A percentile compares a stretch with the other conserved stretches of the same genome.
Evolutionary conservation across 2,797 vertebrate species (phyloP).

Genomic region (Spatula versicolor): DNA sequence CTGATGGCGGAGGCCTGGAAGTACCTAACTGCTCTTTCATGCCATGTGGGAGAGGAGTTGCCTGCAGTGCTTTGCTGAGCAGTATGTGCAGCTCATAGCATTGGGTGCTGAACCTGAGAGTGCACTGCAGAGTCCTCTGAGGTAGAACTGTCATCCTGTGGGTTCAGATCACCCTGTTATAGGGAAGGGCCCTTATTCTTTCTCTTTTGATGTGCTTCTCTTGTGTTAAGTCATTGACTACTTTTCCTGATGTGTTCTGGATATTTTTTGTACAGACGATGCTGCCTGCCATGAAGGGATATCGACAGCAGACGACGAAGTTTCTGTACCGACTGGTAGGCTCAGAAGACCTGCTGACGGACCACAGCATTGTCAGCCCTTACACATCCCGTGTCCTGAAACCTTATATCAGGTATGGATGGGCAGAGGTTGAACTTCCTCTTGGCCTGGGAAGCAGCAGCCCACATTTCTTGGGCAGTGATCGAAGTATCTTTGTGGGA

Average conservation of each 20-base stretch:
- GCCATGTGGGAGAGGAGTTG: not conserved
- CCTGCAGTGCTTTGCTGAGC: not conserved
- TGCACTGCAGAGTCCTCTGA: not conserved
- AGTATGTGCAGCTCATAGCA: not conserved
- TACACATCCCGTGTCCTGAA: conserved; percentile 91
- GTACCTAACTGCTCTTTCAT: not conserved
- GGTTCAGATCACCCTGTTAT: not conserved
- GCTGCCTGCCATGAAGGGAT: conserved; percentile 78
- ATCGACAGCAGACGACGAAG: conserved; percentile 80
- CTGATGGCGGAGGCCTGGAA: not conserved
- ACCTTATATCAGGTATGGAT: conserved; percentile 86
- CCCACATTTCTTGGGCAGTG: not conserved
- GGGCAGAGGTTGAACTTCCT: not conserved
- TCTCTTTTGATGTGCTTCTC: not conserved
- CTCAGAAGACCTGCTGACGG: conserved; percentile 83
- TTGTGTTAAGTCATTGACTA: not conserved
- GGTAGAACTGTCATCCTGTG: not conserved
- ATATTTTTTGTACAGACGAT: conserved; percentile 73
- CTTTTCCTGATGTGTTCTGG: not conserved
- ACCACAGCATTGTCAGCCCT: conserved; percentile 91
- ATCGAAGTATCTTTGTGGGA: not conserved
- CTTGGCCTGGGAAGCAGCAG: not conserved
- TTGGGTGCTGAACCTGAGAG: not conserved
- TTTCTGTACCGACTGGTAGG: conserved; percentile 94
- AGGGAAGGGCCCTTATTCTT: not conserved